phyloP scores from a whole-genome alignment of 2,113 vertebrate genomes.

The Dromiciops gliroides region DNA sequence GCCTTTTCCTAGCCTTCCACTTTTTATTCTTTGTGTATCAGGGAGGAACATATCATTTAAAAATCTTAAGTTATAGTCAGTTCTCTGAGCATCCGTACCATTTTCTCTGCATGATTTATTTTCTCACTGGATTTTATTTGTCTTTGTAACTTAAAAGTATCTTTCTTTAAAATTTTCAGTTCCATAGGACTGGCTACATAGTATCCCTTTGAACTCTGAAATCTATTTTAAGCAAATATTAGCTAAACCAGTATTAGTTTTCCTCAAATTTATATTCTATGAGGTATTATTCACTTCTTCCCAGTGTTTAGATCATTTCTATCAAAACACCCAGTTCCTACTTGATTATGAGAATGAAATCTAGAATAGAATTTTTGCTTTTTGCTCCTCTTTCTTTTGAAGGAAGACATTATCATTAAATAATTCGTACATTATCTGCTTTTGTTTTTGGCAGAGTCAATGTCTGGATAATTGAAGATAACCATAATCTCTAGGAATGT shows the following conservation, averaged over 20 bases:
- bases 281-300: background rate
- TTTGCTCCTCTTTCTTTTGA: background rate
- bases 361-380: background rate
- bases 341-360: background rate
- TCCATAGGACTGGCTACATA: background rate
- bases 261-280: background rate
- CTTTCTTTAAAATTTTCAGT: background rate
- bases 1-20: no score
- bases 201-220: background rate
- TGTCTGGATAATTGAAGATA: background rate
- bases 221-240: background rate
- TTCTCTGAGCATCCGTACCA: no score
- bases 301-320: background rate
- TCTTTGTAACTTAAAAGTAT: background rate
- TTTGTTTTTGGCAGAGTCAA: background rate
- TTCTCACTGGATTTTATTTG: background rate
- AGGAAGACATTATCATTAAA: background rate
- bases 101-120: background rate
- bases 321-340: background rate
- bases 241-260: background rate
- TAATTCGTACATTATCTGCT: background rate
- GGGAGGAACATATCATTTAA: no score
- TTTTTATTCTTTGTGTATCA: no score
- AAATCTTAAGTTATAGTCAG: no score
- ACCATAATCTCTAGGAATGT: background rate